Evolutionary conservation across 2,797 vertebrate species (phyloP).

Genomic region (Pseudopleuronectes americanus): DNA sequence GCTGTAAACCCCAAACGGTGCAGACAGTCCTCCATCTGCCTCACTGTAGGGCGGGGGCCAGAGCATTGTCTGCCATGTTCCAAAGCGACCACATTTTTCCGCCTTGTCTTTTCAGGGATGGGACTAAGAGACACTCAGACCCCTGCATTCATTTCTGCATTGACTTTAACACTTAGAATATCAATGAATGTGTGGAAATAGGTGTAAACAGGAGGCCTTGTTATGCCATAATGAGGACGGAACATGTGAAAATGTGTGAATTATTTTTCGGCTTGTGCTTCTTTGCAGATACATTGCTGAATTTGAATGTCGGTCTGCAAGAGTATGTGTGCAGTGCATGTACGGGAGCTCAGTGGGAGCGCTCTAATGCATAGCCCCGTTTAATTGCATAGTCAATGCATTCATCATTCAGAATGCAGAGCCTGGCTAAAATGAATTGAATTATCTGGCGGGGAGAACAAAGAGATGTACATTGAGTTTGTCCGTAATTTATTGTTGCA

Average conservation of each 20-base stretch:
- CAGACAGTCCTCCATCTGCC: slow-evolving; percentile 55
- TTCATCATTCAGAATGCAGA: slow-evolving; percentile 85
- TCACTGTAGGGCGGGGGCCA: slow-evolving; percentile 21
- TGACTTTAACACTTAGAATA: slow-evolving; percentile 33
- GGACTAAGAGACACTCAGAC: slow-evolving; percentile 23
- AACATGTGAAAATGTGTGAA: slow-evolving; percentile 49
- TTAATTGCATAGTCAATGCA: slow-evolving; percentile 85
- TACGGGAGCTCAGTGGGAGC: slow-evolving; percentile 56
- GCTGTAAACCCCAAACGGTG: slow-evolving; percentile 46
- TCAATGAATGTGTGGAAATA: slow-evolving; percentile 41
- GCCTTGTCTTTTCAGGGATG: slow-evolving; percentile 14
- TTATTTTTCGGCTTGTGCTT: slow-evolving; percentile 24
- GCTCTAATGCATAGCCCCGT: slow-evolving; percentile 78
- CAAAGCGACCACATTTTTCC: slow-evolving; percentile 6
- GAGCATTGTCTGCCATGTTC: slow-evolving; percentile 18
- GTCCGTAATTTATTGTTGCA: slow-evolving; percentile 85
- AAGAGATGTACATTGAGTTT: slow-evolving; percentile 87
- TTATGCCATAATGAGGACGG: slow-evolving; percentile 32
- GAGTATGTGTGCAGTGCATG: slow-evolving; percentile 53
- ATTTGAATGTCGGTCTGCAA: slow-evolving; percentile 53
- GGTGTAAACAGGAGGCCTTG: slow-evolving; percentile 25
- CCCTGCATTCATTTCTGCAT: slow-evolving; percentile 9
- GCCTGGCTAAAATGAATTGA: slow-evolving; percentile 86
- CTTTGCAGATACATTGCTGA: slow-evolving; percentile 32
- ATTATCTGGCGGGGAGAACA: slow-evolving; percentile 86